These are phyloP conservation scores for Furcula furcula DNA, from an alignment of 2,888 invertebrate genomes.

Conservation along the genomic window DNA sequence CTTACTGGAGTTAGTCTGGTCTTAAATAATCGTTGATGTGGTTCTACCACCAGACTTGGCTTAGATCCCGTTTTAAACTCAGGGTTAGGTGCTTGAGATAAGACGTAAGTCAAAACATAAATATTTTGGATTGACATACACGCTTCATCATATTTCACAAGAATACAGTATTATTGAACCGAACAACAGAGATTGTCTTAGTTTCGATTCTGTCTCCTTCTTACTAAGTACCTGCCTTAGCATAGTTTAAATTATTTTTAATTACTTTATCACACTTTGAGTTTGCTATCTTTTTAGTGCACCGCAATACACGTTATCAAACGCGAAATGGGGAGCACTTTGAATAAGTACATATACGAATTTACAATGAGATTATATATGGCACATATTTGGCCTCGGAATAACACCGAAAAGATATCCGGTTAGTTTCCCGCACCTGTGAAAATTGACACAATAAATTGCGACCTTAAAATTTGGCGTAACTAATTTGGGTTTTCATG, in stretches of 20 bases:
- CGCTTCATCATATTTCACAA: too few species aligned
- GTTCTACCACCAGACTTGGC: too few species aligned
- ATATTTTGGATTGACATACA: too few species aligned
- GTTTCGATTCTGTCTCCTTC: too few species aligned
- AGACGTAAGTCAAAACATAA: too few species aligned
- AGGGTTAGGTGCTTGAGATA: too few species aligned
- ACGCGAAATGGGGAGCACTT: slow-evolving; percentile 8
- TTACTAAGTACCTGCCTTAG: too few species aligned
- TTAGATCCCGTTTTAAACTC: too few species aligned
- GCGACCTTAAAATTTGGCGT: slow-evolving; percentile 6
- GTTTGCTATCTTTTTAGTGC: slow-evolving; percentile 25
- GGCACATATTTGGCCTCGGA: slow-evolving; percentile 11
- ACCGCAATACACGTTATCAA: slow-evolving; percentile 25
- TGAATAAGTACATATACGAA: slow-evolving; percentile 17
- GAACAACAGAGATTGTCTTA: too few species aligned
- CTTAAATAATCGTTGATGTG: too few species aligned
- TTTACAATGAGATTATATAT: slow-evolving; percentile 13
- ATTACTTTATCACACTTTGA: neutral
- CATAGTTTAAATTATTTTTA: neutral
- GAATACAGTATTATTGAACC: too few species aligned
- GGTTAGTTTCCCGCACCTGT: slow-evolving; percentile 12
- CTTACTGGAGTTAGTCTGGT: too few species aligned
- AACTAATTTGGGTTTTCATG: slow-evolving; percentile 16
- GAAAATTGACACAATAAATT: slow-evolving; percentile 4
- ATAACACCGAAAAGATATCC: slow-evolving; percentile 4